Percentiles rank a stretch among this genome's conserved stretches.
Evolutionary conservation across 1,140 invertebrate species (phyloP).

Genomic region (Hermetia illucens): DNA sequence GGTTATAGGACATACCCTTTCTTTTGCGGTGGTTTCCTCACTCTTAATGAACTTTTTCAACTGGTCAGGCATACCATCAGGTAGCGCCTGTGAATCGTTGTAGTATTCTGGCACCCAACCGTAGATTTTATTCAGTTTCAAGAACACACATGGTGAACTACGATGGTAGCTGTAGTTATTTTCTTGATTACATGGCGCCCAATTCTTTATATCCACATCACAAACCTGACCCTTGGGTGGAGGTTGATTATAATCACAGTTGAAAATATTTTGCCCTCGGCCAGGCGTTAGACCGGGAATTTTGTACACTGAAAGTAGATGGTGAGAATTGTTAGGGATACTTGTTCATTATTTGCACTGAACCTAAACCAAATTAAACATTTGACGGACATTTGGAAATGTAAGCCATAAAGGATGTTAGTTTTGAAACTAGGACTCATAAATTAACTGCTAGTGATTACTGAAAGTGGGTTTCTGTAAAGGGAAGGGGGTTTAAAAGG

Average conservation of each 20-base stretch:
- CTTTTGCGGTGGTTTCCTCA: constrained; percentile 14
- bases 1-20: constrained; percentile 9
- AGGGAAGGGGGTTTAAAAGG: no score
- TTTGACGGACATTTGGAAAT: no score
- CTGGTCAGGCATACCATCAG: constrained; percentile 48
- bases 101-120: constrained; percentile 62
- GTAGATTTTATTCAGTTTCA: constrained; percentile 71
- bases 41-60: constrained; percentile 35
- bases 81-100: constrained; percentile 42
- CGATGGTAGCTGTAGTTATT: constrained; percentile 59
- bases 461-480: no score
- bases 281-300: constrained; percentile 46
- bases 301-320: constrained; percentile 45
- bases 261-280: constrained; percentile 48
- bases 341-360: no score
- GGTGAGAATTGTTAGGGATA: no score
- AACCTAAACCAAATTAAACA: no score
- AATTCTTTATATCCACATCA: constrained; percentile 49
- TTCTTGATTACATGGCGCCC: constrained; percentile 49
- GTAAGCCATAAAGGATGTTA: no score
- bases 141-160: constrained; percentile 65
- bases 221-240: constrained; percentile 53
- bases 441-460: no score
- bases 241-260: constrained; percentile 45
- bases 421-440: no score